Base-by-base conservation (phyloP, 2,888 invertebrate species). In the Amblyjoppa proteus region DNA sequence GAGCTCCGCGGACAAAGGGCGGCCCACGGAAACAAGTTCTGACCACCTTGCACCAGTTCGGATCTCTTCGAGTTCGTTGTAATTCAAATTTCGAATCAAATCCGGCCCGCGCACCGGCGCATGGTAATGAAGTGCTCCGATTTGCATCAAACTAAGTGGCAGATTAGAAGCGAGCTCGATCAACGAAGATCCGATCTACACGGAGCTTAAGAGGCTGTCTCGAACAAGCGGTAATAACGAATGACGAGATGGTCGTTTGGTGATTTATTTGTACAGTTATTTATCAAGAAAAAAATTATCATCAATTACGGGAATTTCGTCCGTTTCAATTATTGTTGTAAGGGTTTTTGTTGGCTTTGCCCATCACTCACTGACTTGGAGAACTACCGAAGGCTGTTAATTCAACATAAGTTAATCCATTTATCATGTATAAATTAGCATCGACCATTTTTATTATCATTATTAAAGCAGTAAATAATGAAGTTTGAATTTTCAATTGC, bases 1-100 rank as follows among this genome's bases (percentile, higher is more conserved):
- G 64, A 16, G 64, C 13, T 34, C 5, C 64, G 16, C 34, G 6
- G 34, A 31, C 64, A 31, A n/a, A 28, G 64, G 34, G 31, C 16
- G 6, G 64, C 16, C 34, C 64, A 64, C 31, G 31, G 31, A 31
- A 31, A 64, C 64, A 31, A 64, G 34, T 64, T 64, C 34, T 34
- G 31, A 64, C 64, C 34, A 16, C 31, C 64, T n/a, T 34, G 34
- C 11, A 34, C 64, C 31, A 34, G 31, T 64, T 64, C 6, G 64
- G 34, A 64, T 34, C 64, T 64, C 64, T 64, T 64, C 31, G n/a
- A 5, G 31, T 31, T 34, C 6, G 34, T 64, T 34, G 28, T 34
- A 64, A 31, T 64, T 64, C 16, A 31, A 34, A 64, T 64, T 31
- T 16, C 28, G 31, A 31, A 64, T 64, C 64, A 64, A 64, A 64